Evolutionary conservation across 2,113 vertebrate genomes (phyloP).

Genomic region (Oceanodroma tethys): DNA sequence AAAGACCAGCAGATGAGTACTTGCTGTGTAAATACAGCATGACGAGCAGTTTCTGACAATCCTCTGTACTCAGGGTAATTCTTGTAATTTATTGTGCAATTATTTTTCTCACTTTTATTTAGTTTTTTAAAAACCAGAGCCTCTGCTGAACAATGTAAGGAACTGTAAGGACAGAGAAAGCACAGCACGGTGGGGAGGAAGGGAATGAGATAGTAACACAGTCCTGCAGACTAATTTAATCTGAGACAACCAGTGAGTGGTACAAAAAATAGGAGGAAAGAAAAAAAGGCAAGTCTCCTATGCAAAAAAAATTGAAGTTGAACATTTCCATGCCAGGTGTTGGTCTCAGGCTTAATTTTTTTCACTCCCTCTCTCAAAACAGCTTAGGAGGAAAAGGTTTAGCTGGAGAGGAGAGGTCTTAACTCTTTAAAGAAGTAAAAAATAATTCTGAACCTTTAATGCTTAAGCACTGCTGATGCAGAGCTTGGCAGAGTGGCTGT

Average conservation of each 20-base stretch:
- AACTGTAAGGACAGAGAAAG: background rate
- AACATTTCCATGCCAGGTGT: background rate
- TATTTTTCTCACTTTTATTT: constrained; percentile 8
- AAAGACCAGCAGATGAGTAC: constrained; percentile 3
- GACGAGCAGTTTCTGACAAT: background rate
- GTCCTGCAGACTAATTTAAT: background rate
- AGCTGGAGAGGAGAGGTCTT: background rate
- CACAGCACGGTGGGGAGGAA: background rate
- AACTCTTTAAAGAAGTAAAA: background rate
- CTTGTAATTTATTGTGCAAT: constrained; percentile 9
- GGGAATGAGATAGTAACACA: background rate
- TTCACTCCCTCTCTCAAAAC: background rate
- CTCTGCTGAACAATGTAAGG: background rate
- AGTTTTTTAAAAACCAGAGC: background rate
- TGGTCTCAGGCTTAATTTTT: background rate
- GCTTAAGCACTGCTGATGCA: background rate
- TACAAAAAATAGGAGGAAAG: background rate
- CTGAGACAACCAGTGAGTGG: background rate
- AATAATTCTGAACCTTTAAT: background rate
- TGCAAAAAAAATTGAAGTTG: background rate
- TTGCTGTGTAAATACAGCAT: constrained; percentile 20
- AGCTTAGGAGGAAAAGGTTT: background rate
- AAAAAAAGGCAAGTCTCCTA: background rate
- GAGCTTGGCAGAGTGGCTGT: background rate
- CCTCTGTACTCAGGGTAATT: background rate